Evolutionary conservation across 2,113 vertebrate species (phyloP), one percentile per base, ranked within the genome.

Genomic region (Trinectes maculatus): DNA sequence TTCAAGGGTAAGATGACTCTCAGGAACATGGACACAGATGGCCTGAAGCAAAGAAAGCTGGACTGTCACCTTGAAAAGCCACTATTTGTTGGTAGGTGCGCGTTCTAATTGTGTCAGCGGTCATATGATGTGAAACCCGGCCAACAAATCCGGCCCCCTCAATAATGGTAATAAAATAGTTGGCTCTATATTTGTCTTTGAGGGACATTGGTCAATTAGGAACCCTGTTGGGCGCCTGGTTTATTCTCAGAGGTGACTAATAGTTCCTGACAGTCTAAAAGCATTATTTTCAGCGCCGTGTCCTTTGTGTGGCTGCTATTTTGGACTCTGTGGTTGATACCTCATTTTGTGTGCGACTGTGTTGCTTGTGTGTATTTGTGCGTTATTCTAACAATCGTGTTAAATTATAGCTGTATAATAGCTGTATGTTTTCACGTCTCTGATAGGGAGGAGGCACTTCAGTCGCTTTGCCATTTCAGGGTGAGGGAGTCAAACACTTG

Each of bases 211-310:
- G 70, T 81, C 77, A 78, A 39, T 78, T 80, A 67, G 47, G 22
- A 75, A 73, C 65, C 57, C 62, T 29, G 5, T 51, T 60, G 87
- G 53, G 54, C 68, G 42, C 66, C 7, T 13, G 54, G 59, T 77
- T 85, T 87, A 83, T 89, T 89, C 61, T 77, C 58, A 81, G 80
- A 66, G 69, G 68, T 84, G 83, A 86, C 63, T 83, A 83, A 86
- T 72, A 73, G 47, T 79, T 81, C 74, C 62, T 75, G 54, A 49
- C 16, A 8, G 47, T 18, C 48, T 54, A 15, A 75, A 64, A 70
- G 63, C 58, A 49, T 75, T 72, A 76, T 80, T 82, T 43, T 57
- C 15, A 61, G 49, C 31, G 5, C 19, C 29, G 48, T 13, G 6
- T 72, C 63, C 24, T 79, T 88, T 85, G 76, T 47, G 46, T 61